Conservation (phyloP, 2,888 invertebrate genomes). For the Formica aserva region DNA sequence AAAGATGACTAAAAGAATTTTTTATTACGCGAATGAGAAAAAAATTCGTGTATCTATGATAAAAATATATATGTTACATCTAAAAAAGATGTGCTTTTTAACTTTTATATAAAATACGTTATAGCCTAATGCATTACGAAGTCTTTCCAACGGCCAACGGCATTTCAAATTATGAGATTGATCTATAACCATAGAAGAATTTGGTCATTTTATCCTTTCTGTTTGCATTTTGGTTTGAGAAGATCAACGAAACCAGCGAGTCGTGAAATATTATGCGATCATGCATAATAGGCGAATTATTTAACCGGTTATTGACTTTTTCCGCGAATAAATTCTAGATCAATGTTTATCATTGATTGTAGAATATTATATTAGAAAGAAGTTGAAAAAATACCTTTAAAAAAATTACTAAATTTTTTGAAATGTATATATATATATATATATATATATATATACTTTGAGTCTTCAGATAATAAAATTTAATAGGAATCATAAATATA, state of each 20-base stretch:
- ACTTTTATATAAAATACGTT: conserved; percentile 27
- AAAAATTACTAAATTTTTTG: not conserved
- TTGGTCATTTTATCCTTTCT: conserved; percentile 60
- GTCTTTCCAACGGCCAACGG: not conserved
- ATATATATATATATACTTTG: not conserved
- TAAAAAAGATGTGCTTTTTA: not conserved
- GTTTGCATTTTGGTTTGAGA: conserved; percentile 52
- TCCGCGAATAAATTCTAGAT: conserved; percentile 79
- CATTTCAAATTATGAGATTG: not conserved
- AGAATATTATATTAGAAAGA: conserved; percentile 15
- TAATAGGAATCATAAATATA: not conserved
- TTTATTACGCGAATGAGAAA: not conserved
- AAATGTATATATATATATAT: not conserved
- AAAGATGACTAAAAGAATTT: not conserved
- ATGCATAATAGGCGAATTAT: conserved; percentile 80
- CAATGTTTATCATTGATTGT: conserved; percentile 73
- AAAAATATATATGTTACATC: not conserved
- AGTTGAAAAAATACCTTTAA: not conserved
- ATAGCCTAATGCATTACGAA: conserved; percentile 11
- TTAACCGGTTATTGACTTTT: conserved; percentile 84
- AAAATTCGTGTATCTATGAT: not conserved
- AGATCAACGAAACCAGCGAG: conserved; percentile 65
- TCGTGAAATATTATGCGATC: conserved; percentile 77
- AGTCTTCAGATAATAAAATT: not conserved
- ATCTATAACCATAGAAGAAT: conserved; percentile 36